Evolutionary conservation across 2,888 invertebrate genomes (phyloP).

Genomic region (Coremacera marginata): DNA sequence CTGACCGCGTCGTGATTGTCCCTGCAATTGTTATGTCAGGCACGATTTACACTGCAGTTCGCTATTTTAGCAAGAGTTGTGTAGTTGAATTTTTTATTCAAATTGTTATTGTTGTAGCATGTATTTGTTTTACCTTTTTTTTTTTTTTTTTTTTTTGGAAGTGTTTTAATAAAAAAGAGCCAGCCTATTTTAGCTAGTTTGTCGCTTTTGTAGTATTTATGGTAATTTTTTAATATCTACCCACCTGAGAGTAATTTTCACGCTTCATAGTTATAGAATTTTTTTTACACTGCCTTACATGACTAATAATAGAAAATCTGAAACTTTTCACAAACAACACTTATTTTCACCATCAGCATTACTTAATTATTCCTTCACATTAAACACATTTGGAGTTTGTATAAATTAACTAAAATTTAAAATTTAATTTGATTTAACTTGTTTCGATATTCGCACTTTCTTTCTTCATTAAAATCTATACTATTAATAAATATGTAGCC

Average conservation of each 20-base stretch:
- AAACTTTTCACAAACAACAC: too few relatives aligned
- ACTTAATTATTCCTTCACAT: too few relatives aligned
- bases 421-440: too few relatives aligned
- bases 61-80: slow-evolving; percentile 19
- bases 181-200: slow-evolving; percentile 22
- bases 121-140: neutral
- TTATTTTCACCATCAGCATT: too few relatives aligned
- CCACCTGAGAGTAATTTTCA: neutral
- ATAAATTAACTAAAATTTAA: too few relatives aligned
- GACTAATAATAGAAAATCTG: neutral
- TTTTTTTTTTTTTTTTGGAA: neutral
- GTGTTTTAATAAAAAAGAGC: neutral
- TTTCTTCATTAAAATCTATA: too few relatives aligned
- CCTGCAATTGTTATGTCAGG: slow-evolving; percentile 41
- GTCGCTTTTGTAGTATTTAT: slow-evolving; percentile 8
- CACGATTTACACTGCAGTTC: slow-evolving; percentile 40
- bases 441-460: too few relatives aligned
- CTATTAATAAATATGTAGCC: too few relatives aligned
- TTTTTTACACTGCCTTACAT: neutral
- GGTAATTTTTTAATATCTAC: neutral
- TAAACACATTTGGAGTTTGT: too few relatives aligned
- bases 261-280: neutral
- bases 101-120: neutral
- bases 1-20: slow-evolving; percentile 20
- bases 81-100: neutral